Evolutionary conservation across 2,888 invertebrate species (phyloP).

Genomic region (Kryphioiulus occultus): DNA sequence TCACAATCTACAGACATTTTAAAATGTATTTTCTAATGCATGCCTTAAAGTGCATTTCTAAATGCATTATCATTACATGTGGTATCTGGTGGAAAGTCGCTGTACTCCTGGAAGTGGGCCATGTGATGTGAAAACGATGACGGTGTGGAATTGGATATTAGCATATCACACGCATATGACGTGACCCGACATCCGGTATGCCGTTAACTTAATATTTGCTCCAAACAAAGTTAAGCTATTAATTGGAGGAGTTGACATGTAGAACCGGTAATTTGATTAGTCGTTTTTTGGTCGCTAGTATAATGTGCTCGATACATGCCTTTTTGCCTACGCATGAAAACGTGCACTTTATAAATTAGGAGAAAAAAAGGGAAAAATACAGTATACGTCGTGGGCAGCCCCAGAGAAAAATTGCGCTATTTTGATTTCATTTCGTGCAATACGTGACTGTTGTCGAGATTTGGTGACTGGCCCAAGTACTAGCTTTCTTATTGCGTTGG

Average conservation of each 20-base stretch:
- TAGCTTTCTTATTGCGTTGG: neutral
- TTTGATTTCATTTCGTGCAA: neutral
- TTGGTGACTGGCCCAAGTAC: neutral
- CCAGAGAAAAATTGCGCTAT: neutral
- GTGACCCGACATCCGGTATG: neutral
- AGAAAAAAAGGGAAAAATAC: neutral
- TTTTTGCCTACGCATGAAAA: neutral
- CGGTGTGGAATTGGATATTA: neutral
- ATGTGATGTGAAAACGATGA: neutral
- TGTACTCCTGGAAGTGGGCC: too few relatives aligned
- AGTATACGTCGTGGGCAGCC: neutral
- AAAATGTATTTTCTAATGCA: too few relatives aligned
- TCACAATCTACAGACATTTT: too few relatives aligned
- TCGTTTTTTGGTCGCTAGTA: neutral
- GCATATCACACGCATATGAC: neutral
- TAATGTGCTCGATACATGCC: neutral
- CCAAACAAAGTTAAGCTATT: neutral
- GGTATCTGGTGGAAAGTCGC: too few relatives aligned
- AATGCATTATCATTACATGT: too few relatives aligned
- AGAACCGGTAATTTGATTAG: neutral
- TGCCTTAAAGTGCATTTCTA: too few relatives aligned
- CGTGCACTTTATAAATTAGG: neutral
- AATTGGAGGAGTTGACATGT: neutral
- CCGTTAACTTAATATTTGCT: neutral
- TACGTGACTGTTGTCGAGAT: neutral